phyloP scores from a whole-genome alignment of 2,888 invertebrate species.

The Scelioninae gen. 1 region DNA sequence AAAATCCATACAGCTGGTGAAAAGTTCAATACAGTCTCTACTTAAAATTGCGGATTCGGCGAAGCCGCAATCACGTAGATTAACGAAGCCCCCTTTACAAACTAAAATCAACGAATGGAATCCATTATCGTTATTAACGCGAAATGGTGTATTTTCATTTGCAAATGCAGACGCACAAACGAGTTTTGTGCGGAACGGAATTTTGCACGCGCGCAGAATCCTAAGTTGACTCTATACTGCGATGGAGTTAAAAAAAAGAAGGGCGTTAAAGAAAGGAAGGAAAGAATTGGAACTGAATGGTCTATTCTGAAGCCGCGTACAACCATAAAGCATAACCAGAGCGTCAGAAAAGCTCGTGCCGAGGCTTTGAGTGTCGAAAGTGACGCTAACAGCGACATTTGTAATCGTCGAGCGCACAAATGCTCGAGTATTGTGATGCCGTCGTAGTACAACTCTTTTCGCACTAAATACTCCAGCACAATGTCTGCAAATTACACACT shows the following conservation, averaged over 20 bases:
- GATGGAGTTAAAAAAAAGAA: conserved; percentile 33
- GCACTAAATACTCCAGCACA: conserved; percentile 38
- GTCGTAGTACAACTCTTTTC: conserved; percentile 43
- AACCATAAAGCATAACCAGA: conserved; percentile 53
- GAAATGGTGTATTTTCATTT: conserved; percentile 72
- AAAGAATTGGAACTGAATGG: conserved; percentile 55
- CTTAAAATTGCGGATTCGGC: conserved; percentile 9
- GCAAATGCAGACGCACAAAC: conserved; percentile 44
- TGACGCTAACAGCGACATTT: conserved; percentile 62
- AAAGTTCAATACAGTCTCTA: not conserved
- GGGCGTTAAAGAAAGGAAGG: conserved; percentile 46
- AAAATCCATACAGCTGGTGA: not conserved
- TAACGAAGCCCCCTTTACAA: conserved; percentile 12
- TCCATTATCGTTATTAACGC: conserved; percentile 77
- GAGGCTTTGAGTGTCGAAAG: conserved; percentile 43
- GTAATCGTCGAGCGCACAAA: conserved; percentile 48
- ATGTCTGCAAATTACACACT: conserved; percentile 47
- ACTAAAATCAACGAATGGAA: conserved; percentile 34
- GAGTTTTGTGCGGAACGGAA: conserved; percentile 34
- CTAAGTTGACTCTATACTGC: conserved; percentile 28
- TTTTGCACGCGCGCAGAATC: conserved; percentile 38
- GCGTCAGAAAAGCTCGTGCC: conserved; percentile 48
- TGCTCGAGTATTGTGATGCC: conserved; percentile 32
- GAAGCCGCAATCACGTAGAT: conserved; percentile 14
- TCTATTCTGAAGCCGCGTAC: conserved; percentile 57